Base-by-base conservation (phyloP, 2,113 vertebrate species). In the Tachuris rubrigastra region DNA sequence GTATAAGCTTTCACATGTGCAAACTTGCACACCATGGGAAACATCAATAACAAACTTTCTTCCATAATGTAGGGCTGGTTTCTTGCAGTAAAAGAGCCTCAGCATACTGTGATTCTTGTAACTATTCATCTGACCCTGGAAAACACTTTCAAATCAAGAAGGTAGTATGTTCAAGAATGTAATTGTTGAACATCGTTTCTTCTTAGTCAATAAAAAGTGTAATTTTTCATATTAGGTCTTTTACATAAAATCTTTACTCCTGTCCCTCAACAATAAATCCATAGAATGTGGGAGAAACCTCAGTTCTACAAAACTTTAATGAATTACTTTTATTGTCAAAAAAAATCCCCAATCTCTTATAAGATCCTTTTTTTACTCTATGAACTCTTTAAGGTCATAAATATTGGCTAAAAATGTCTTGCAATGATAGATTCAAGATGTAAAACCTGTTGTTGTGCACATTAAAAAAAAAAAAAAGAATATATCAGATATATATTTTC, bases 401-500 rank as follows among this genome's bases (percentile, higher is more conserved):
- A 73, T 68, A 74, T 21, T 55, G 53, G 14, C 12, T 59, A 53
- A 92, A 87, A 63, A 14, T n/a, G 5, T 50, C 30, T 59, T 91
- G 17, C 9, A 53, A 42, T 30, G 6, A 78, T 12, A 50, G 13
- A 55, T 67, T 50, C 16, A 59, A 6, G 35, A 41, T 0, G 0
- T 28, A 72, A 78, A 59, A 4, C 17, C 9, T 50, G 21, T 3
- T 14, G 1, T 4, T 79, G 14, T 50, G 35, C 18, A 62, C 4
- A 15, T 73, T 80, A 75, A 8, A 67, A 78, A 72, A 14, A 21
- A 46, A 81, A 42, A 83, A 60, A 80, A 2, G 4, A 50, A 47
- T 31, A 17, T 15, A 46, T 47, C 59, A 72, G 27, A 75, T 78
- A 85, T 9, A 81, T 69, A 21, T 8, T 63, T 73, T 59, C n/a